Evolutionary conservation across 2,113 vertebrate genomes (phyloP).

Genomic region (Turnix velox): DNA sequence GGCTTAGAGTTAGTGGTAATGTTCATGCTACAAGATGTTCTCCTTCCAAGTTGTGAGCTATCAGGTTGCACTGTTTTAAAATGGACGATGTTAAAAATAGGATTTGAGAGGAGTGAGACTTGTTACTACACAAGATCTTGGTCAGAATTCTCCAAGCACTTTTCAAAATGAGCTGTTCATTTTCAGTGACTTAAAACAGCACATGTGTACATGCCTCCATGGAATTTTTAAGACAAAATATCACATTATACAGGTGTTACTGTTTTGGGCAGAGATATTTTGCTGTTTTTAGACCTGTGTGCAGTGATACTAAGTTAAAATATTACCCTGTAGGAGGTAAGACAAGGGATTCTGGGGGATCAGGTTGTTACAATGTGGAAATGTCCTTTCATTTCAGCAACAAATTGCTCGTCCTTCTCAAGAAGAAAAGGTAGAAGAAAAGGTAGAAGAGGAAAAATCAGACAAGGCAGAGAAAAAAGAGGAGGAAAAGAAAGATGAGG

Average conservation of each 20-base stretch:
- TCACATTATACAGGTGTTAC: neutral
- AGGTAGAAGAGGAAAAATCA: constrained; percentile 91
- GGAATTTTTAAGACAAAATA: neutral
- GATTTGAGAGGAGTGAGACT: neutral
- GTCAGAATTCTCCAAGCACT: neutral
- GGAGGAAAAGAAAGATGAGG: constrained; percentile 98
- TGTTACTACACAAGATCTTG: neutral
- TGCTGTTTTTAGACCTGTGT: neutral
- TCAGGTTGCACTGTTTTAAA: constrained; percentile 1
- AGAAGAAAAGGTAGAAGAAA: constrained; percentile 96
- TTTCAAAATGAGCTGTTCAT: neutral
- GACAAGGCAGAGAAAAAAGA: constrained; percentile 97
- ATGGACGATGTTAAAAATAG: neutral
- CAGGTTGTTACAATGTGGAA: neutral
- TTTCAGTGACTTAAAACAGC: neutral
- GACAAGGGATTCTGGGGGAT: neutral
- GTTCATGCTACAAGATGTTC: neutral
- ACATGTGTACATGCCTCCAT: fast-evolving
- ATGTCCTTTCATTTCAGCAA: constrained; percentile 72
- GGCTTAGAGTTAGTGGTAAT: neutral
- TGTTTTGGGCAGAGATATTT: neutral
- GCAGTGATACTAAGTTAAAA: neutral
- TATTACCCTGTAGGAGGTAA: neutral
- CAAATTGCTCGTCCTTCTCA: constrained; percentile 94
- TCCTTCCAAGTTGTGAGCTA: neutral